A percentile compares a stretch with the other conserved stretches of the same genome.
Conservation (phyloP, 2,888 invertebrate species). For the Rosalia funebris region DNA sequence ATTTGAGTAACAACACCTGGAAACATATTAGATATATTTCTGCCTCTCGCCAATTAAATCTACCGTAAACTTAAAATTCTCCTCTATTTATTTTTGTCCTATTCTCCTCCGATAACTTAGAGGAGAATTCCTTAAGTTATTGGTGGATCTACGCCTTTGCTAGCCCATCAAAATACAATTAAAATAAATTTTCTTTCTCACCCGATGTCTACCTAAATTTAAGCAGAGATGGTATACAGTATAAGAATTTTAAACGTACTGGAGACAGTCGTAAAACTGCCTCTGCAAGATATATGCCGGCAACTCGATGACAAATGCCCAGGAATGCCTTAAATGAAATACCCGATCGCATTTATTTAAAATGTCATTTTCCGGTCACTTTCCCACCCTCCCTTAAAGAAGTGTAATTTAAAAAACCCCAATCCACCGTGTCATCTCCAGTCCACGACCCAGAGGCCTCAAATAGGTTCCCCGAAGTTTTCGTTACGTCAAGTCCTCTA, state of each 20-base stretch:
- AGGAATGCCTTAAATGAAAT: conserved; percentile 52
- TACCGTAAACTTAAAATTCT: too few relatives aligned
- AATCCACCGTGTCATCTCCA: conserved; percentile 44
- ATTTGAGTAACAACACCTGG: too few relatives aligned
- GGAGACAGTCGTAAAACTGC: not conserved
- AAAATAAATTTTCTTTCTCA: too few relatives aligned
- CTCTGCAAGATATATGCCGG: conserved; percentile 7
- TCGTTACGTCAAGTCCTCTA: not conserved
- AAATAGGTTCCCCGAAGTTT: conserved; percentile 24
- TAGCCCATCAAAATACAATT: too few relatives aligned
- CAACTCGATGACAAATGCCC: conserved; percentile 50
- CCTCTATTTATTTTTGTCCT: too few relatives aligned
- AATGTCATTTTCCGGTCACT: conserved; percentile 54
- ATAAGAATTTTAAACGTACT: not conserved
- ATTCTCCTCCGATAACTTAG: too few relatives aligned
- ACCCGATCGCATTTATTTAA: conserved; percentile 62
- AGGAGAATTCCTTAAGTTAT: too few relatives aligned
- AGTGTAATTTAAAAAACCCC: conserved; percentile 61
- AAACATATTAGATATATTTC: too few relatives aligned
- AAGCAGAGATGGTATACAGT: too few relatives aligned
- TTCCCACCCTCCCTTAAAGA: conserved; percentile 49
- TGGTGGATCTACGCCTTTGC: too few relatives aligned
- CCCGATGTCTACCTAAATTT: too few relatives aligned
- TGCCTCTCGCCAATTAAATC: too few relatives aligned
- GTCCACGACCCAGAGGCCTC: conserved; percentile 30